These are phyloP conservation scores for Formica aserva DNA, from an alignment of 2,888 invertebrate genomes.

Conservation along the genomic window DNA sequence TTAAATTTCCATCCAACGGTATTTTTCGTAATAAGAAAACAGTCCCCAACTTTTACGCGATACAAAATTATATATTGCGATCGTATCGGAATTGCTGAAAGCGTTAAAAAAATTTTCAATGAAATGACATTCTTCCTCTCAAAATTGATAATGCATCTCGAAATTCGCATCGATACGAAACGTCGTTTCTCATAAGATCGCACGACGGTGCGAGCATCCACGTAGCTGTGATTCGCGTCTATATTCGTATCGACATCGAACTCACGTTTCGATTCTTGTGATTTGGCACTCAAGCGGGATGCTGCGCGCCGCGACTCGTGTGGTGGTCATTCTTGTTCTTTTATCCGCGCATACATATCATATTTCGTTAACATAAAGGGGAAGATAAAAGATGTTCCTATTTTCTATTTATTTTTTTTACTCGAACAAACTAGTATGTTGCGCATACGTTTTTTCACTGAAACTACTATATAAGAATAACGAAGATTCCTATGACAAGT, in stretches of 20 bases:
- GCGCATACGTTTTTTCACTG: background rate
- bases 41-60: background rate
- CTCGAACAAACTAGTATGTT: background rate
- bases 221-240: background rate
- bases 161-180: background rate
- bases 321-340: background rate
- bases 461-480: background rate
- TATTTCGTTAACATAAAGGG: slow-evolving; percentile 10
- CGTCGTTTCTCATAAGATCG: background rate
- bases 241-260: slow-evolving; percentile 31
- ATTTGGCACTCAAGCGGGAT: slow-evolving; percentile 9
- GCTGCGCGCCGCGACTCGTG: background rate
- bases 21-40: background rate
- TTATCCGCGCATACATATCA: slow-evolving; percentile 6
- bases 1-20: background rate
- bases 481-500: background rate
- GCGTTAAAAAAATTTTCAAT: background rate
- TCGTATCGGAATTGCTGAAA: background rate
- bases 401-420: background rate
- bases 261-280: slow-evolving; percentile 13
- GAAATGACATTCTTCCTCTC: background rate
- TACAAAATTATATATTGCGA: background rate
- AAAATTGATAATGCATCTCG: background rate
- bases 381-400: background rate
- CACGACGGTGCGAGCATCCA: background rate